phyloP scores from a whole-genome alignment of 2,888 invertebrate species.

The Escarpia spicata region DNA sequence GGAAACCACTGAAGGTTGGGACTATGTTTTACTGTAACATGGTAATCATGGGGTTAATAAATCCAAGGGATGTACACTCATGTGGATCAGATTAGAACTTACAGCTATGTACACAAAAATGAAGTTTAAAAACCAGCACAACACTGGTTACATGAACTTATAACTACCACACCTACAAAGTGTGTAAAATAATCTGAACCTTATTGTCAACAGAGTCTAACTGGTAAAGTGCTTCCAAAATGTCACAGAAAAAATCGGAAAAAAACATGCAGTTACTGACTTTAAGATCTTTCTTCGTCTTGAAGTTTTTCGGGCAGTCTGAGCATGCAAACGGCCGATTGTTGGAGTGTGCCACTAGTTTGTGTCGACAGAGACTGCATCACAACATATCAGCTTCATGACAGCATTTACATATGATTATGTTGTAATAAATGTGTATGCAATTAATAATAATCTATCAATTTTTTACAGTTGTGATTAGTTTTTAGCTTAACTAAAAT shows the following conservation, averaged over 20 bases:
- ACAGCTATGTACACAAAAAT: too few species aligned
- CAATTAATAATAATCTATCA: not conserved
- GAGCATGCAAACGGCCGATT: slow-evolving; percentile 38
- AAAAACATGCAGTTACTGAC: slow-evolving; percentile 22
- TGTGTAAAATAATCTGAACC: not conserved
- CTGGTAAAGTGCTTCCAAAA: too few species aligned
- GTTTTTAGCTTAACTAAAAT: not conserved
- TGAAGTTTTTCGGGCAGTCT: slow-evolving; percentile 38
- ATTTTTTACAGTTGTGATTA: not conserved
- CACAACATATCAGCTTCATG: not conserved
- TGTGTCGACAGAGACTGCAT: slow-evolving; percentile 38
- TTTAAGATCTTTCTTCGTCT: slow-evolving; percentile 41
- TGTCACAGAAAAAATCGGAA: not conserved
- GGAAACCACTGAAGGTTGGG: not conserved
- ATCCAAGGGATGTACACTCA: not conserved
- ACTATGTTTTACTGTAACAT: not conserved
- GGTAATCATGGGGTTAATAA: not conserved
- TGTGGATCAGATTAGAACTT: not conserved
- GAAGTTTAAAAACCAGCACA: not conserved
- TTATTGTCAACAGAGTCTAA: not conserved
- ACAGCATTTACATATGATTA: not conserved
- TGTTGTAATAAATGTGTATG: not conserved
- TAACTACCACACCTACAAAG: not conserved
- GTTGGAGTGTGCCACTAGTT: slow-evolving; percentile 37
- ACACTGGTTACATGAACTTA: not conserved